Conservation (phyloP, 2,113 vertebrate species). For the Gracilinanus agilis region DNA sequence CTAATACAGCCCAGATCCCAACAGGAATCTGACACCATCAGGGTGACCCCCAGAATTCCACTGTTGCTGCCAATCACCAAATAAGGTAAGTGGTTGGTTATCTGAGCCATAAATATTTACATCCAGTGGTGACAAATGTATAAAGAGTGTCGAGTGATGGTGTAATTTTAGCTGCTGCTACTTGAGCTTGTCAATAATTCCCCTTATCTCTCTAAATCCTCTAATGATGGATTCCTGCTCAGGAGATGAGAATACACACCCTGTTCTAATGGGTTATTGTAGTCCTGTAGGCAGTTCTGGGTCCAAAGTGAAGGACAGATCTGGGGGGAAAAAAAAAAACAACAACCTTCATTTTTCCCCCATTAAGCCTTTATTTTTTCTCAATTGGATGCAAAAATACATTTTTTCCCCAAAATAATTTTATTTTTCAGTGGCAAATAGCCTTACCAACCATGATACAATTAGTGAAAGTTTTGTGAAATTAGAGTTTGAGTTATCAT, state of each 20-base stretch:
- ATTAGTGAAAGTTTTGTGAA: too few species aligned
- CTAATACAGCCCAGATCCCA: conserved; percentile 69
- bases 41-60: conserved; percentile 72
- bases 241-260: conserved; percentile 22
- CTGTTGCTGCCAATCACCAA: conserved; percentile 67
- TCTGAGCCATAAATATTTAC: conserved; percentile 80
- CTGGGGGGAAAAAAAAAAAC: not conserved
- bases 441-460: too few species aligned
- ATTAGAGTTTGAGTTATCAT: too few species aligned
- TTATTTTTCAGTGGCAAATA: too few species aligned
- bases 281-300: not conserved
- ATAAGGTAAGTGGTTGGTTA: conserved; percentile 78
- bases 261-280: conserved; percentile 54
- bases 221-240: conserved; percentile 59
- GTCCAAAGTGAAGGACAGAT: not conserved
- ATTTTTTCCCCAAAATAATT: too few species aligned
- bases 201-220: conserved; percentile 74
- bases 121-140: conserved; percentile 75
- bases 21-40: conserved; percentile 66
- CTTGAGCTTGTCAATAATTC: conserved; percentile 52
- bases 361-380: too few species aligned
- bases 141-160: conserved; percentile 62
- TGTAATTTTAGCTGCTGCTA: conserved; percentile 76
- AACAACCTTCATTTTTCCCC: too few species aligned
- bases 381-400: too few species aligned